A percentile compares a stretch with the other conserved stretches of the same genome.
These are phyloP conservation scores for Megaceryle torquata DNA, from an alignment of 2,113 vertebrate species.

Conservation along the genomic window DNA sequence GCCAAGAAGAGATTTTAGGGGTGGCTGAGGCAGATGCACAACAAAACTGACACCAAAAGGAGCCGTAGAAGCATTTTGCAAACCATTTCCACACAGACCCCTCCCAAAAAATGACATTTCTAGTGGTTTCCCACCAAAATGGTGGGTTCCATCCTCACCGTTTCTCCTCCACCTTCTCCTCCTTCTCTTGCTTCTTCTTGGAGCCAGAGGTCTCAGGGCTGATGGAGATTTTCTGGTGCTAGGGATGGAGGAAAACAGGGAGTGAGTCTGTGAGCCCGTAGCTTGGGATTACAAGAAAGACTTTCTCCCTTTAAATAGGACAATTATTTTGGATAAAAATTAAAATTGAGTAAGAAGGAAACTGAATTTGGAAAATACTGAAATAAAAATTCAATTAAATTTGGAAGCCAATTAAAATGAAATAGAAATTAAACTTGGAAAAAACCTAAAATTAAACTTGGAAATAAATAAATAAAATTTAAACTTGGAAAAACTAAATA, in stretches of 20 bases:
- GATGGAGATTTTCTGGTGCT: slow-evolving; percentile 84
- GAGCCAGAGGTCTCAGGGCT: slow-evolving; percentile 26
- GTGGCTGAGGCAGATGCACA: not conserved
- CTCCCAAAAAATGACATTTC: not conserved
- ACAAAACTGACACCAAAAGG: not conserved
- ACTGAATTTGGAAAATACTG: not conserved
- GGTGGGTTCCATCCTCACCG: slow-evolving; percentile 56
- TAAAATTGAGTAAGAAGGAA: too few species aligned
- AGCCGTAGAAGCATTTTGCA: not conserved
- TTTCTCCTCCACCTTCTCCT: slow-evolving; percentile 55
- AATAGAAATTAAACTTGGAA: not conserved
- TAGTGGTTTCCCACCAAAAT: not conserved
- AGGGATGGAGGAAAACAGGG: rapidly evolving
- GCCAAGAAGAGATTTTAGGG: not conserved
- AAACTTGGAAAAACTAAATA: not conserved
- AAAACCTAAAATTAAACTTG: not conserved
- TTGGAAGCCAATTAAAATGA: not conserved
- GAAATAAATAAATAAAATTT: not conserved
- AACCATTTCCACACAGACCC: not conserved
- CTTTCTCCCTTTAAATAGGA: not conserved
- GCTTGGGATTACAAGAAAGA: not conserved
- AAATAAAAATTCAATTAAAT: not conserved
- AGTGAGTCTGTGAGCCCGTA: rapidly evolving
- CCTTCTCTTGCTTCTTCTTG: slow-evolving; percentile 55
- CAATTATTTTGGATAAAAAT: not conserved